Conservation (phyloP, 2,888 invertebrate species). For the Bruchidius siliquastri region DNA sequence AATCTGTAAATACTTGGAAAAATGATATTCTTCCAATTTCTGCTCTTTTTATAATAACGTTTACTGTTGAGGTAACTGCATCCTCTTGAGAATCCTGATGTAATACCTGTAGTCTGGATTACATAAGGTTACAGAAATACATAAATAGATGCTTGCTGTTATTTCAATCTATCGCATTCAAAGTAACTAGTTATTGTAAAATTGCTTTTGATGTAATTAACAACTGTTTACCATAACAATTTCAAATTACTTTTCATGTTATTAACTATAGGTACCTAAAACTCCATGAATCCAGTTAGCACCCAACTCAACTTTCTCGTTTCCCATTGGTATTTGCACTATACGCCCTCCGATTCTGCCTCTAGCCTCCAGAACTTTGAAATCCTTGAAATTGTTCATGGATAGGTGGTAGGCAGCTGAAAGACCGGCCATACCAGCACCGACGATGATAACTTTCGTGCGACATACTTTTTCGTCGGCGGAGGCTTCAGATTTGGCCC, state of each 20-base stretch:
- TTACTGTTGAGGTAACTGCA: not conserved
- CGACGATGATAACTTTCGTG: slow-evolving; percentile 73
- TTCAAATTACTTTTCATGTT: too few species aligned
- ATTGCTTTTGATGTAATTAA: not conserved
- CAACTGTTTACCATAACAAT: too few species aligned
- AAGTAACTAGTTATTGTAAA: not conserved
- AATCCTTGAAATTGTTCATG: slow-evolving; percentile 75
- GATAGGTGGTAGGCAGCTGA: slow-evolving; percentile 78
- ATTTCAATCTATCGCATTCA: not conserved
- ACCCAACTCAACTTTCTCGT: slow-evolving; percentile 71
- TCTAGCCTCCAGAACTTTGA: slow-evolving; percentile 76
- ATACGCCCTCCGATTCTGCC: slow-evolving; percentile 79
- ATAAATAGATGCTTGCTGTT: not conserved
- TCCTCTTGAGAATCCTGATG: slow-evolving; percentile 2
- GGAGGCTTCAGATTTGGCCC: slow-evolving; percentile 5
- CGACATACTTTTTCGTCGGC: slow-evolving; percentile 16
- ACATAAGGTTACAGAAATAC: not conserved
- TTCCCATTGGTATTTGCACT: slow-evolving; percentile 67
- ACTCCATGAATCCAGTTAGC: slow-evolving; percentile 95
- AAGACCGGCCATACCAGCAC: slow-evolving; percentile 81
- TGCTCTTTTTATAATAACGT: too few species aligned
- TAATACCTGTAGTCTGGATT: slow-evolving; percentile 3
- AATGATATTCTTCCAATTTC: too few species aligned
- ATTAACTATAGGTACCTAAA: slow-evolving; percentile 37
- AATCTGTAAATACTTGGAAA: too few species aligned